Base-by-base conservation (phyloP, 2,113 vertebrate species). In the Turnix velox region DNA sequence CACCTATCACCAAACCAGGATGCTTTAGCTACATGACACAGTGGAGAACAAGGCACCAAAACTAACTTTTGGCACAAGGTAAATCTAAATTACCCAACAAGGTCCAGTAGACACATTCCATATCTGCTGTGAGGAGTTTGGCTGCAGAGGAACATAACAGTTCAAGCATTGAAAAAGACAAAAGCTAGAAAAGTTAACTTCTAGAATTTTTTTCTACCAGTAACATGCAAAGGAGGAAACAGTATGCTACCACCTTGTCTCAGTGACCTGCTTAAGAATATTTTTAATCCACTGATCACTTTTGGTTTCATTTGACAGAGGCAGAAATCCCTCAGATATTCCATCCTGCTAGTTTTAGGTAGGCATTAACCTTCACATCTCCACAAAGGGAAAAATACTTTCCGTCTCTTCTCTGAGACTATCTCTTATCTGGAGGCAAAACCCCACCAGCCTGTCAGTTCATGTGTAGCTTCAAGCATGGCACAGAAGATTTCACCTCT, bases 71-170 rank as follows among this genome's bases (percentile, higher is more conserved):
- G 49, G 20, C 14, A 52, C 16, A 20, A 69, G 40, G 14, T 68
- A 68, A 65, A 46, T 31, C 23, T 18, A 14, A 62, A 52, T 51
- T 30, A 48, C 20, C 45, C 0, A 1, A 12, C 0, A 0, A 15
- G 3, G 2, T 3, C 7, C 16, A 52, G 25, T 30, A 22, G 18
- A n/a, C 27, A 68, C 18, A 55, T 39, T 24, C 54, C 39, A 12
- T 19, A 14, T 68, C 22, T 43, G 28, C 27, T 59, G 8, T 13
- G 18, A 37, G 28, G 14, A 1, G 62, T 87, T 65, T 43, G 83
- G 24, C 52, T 61, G 13, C 42, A 66, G 63, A 75, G 75, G 57
- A 69, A 54, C 4, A 2, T 23, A 33, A 0, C 18, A 10, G 9
- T 49, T 86, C 48, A 40, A 76, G 35, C 5, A 62, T 8, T 58